Base-by-base conservation (phyloP, 2,113 vertebrate genomes). In the Synchiropus splendidus region DNA sequence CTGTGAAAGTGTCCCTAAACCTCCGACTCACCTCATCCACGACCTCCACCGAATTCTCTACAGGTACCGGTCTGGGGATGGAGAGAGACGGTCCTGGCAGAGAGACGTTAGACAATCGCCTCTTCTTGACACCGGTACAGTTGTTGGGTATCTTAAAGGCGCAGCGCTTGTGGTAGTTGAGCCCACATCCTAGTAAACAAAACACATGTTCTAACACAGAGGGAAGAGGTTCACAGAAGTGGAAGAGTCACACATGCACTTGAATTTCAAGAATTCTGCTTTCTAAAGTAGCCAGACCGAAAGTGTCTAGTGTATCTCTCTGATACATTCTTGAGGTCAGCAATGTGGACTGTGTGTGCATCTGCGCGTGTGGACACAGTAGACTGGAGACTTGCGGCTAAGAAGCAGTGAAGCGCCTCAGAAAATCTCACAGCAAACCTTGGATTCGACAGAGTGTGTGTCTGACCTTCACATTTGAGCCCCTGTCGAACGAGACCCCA, bases 141-240 rank as follows among this genome's bases (percentile, higher is more conserved):
- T 98, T 98, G 83, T 98, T 98, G 39, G 94, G 94, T 70, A 98
- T 98, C 81, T 96, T 97, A 83, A 98, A 98, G 82, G 93, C 94
- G 54, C 94, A 98, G 55, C 94, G 87, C 57, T 98, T 98, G 81
- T 98, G 94, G 78, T 98, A 98, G 83, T 98, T 97, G 48, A 98
- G 82, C 38, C 94, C 94, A 77, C 94, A 98, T 55, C 94, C 94
- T 98, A 70, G 50, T n/a, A n/a, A n/a, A n/a, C n/a, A n/a, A n/a
- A n/a, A n/a, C n/a, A n/a, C n/a, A n/a, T n/a, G n/a, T n/a, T n/a
- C n/a, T n/a, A 30, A 51, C 5, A 51, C 21, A 49, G 18, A 10
- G 6, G 42, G 32, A 35, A 12, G 6, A 1, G 33, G 6, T 4
- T 3, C 5, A 10, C 16, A 4, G n/a, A 40, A 42, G 41, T 12